These are phyloP conservation scores for Ectropis grisescens DNA, from an alignment of 1,140 invertebrate genomes.

Conservation along the genomic window DNA sequence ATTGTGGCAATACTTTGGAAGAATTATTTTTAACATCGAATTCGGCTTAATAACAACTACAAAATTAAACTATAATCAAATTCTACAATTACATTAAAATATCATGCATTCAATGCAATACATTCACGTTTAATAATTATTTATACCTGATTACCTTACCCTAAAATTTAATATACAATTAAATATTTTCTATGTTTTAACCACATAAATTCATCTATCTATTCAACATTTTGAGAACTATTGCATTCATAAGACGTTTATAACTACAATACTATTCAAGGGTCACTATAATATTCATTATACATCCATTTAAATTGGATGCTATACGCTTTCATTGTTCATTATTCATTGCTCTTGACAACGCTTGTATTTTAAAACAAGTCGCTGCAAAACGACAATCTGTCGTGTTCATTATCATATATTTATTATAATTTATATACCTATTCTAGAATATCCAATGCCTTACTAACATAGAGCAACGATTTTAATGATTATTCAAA, in stretches of 20 bases:
- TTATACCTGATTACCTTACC: slow-evolving; percentile 8
- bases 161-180: no score
- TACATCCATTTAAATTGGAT: slow-evolving; percentile 8
- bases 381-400: slow-evolving; percentile 9
- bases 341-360: slow-evolving; percentile 25
- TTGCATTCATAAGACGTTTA: slow-evolving; percentile 49
- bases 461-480: no score
- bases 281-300: slow-evolving; percentile 16
- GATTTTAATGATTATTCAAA: no score
- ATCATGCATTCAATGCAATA: slow-evolving; percentile 43
- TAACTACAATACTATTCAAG: slow-evolving; percentile 21
- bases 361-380: no score
- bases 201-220: slow-evolving; percentile 55
- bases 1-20: slow-evolving; percentile 56
- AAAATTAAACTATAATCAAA: slow-evolving; percentile 23
- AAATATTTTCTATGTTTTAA: slow-evolving; percentile 36
- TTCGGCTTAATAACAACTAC: slow-evolving; percentile 45
- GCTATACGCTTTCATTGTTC: slow-evolving; percentile 29
- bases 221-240: slow-evolving; percentile 38
- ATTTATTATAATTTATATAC: no score
- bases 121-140: slow-evolving; percentile 18
- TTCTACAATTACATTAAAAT: slow-evolving; percentile 19
- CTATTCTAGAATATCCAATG: no score
- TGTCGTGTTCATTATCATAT: no score
- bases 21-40: slow-evolving; percentile 44